Evolutionary conservation across 2,113 vertebrate species (phyloP), one percentile per base, ranked within the genome.

Genomic region (Trematomus loennbergii): DNA sequence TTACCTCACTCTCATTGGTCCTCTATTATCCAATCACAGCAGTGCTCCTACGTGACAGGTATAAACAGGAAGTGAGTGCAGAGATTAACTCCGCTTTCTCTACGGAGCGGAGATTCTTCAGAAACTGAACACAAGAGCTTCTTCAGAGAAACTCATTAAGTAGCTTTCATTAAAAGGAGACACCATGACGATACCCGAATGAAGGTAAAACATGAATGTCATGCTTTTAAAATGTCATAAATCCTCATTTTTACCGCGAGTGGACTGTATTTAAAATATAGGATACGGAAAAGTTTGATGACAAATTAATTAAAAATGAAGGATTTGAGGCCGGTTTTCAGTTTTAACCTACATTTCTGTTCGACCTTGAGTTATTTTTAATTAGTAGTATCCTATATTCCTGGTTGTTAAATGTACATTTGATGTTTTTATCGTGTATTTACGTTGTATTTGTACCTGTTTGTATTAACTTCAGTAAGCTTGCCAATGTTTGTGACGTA

Each of bases 11-110:
- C 1, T 59, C 1, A 88, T 91, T 89, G 85, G 88, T 57, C 49
- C 2, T 9, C 57, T 20, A 0, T 45, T 48, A 15, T n/a, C 90
- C 91, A 91, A 88, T 91, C 81, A 78, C 40, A 58, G 10, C 52
- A 9, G 9, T 0, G 45, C 2, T 0, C 2, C 3, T n/a, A 64
- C 22, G 73, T 87, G 62, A 58, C 25, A 6, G 1, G n/a, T 17
- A 63, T 83, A 92, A 93, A 91, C 89, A 91, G 92, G 93, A 92
- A 93, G 87, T 80, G 58, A 66, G 5, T 0, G 1, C 1, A 8
- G 3, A 10, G 3, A 16, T 49, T 46, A 7, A 4, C 17, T 3
- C 46, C 16, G 59, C 4, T 36, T 11, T 4, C 15, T 18, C 5
- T 16, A 12, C 6, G 12, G 0, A 70, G 46, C 1, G 12, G 6